Evolutionary conservation across 2,888 invertebrate genomes (phyloP), one percentile per base, ranked within the genome.

Genomic region (Eupsilia transversa): DNA sequence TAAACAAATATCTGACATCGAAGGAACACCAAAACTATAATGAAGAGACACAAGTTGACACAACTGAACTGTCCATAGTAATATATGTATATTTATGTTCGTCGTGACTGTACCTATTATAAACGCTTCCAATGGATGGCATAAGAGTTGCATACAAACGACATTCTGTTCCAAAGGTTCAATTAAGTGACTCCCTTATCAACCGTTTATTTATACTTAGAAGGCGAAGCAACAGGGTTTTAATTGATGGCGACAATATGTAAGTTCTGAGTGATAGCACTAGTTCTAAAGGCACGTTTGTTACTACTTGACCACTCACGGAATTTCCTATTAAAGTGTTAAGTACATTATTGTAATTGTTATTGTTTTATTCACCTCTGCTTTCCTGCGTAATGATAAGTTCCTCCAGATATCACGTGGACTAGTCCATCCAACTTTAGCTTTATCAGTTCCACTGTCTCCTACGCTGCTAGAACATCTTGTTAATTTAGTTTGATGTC

Each of bases 341-440:
- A 69, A 64, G n/a, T n/a, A n/a, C n/a, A 71, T 57, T 59, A 70
- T 59, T 54, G 60, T 64, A 56, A 66, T 65, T 65, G 69, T 70
- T 72, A 83, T 74, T 73, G 70, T 73, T 82, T 67, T 73, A 75
- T 83, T 93, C 90, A 96, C 96, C 96, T 96, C 96, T 17, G 94
- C 94, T 88, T 96, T 96, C 87, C 96, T 94, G 77, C 96, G 93
- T 82, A 96, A 87, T 54, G 96, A 96, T 82, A 96, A 92, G 84
- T 96, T 96, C 85, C 96, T 93, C 96, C 96, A 96, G 89, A 96
- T 95, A 82, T 96, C 96, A 61, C 96, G 93, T 59, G 96, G 96
- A 91, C 96, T 96, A 35, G 93, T 94, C 96, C 96, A 96, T 85
- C 95, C 96, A 84, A 93, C 92, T 92, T 96, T 96, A 82, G 93